Conservation (phyloP, 92 coral and sea anemone genomes). For the Palythoa grandis region DNA sequence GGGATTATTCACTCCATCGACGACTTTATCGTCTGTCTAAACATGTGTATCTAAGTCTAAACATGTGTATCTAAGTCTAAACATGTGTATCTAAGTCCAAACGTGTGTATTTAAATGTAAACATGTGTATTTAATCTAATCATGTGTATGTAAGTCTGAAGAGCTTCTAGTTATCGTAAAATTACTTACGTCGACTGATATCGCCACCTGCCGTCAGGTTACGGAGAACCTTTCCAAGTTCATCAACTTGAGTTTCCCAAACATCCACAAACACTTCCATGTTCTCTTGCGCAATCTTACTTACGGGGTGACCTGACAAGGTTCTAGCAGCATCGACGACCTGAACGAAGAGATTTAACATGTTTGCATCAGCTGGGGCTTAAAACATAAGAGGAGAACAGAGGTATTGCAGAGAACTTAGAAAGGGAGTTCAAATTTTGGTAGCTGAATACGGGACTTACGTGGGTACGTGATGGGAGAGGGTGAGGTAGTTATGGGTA, state of each 20-base stretch:
- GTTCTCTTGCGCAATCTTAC: conserved; percentile 98
- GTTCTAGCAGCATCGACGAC: conserved; percentile 96
- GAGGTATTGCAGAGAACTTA: no score
- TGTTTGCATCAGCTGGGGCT: background rate
- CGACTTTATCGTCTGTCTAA: background rate
- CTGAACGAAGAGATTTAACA: conserved; percentile 41
- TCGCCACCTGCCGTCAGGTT: conserved; percentile 94
- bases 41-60: no score
- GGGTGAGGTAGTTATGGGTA: no score
- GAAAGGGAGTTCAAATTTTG: no score
- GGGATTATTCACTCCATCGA: background rate
- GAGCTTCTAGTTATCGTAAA: background rate
- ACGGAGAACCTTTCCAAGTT: conserved; percentile 88
- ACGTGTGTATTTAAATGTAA: no score
- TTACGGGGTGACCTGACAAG: conserved; percentile 89
- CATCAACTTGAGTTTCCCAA: conserved; percentile 98
- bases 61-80: no score
- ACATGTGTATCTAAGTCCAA: no score
- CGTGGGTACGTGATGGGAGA: no score
- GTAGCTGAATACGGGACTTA: no score
- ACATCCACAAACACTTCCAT: conserved; percentile 97
- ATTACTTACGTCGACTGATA: conserved; percentile 85
- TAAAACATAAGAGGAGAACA: no score
- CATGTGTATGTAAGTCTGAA: no score
- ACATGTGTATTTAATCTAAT: no score